A percentile compares a stretch with the other conserved stretches of the same genome.
These are phyloP conservation scores for Nebria salina DNA, from an alignment of 2,888 invertebrate genomes.

Conservation along the genomic window DNA sequence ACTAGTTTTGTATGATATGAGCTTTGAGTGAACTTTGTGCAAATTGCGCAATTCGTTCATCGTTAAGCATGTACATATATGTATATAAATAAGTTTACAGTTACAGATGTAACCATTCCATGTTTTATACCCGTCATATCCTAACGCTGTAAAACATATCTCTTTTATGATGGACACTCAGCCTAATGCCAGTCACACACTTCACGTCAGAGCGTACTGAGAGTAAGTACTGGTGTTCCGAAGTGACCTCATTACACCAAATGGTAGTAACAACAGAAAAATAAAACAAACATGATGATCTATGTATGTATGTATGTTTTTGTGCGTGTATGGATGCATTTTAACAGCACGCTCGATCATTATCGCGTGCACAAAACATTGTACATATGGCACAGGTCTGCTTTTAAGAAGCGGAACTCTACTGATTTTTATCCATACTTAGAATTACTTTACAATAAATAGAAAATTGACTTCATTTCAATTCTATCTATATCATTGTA, in stretches of 20 bases:
- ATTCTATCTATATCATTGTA: background rate
- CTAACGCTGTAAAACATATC: background rate
- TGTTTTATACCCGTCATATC: conserved; percentile 1
- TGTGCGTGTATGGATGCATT: background rate
- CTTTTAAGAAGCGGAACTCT: no score
- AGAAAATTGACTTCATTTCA: background rate
- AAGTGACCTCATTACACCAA: background rate
- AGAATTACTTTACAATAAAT: no score
- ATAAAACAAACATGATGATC: background rate
- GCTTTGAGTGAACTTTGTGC: no score
- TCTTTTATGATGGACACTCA: background rate
- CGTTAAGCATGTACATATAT: background rate
- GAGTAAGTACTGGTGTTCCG: background rate
- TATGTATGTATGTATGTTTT: no score
- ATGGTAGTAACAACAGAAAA: background rate
- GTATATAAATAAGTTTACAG: background rate
- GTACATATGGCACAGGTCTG: no score
- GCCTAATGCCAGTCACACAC: background rate
- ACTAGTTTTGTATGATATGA: no score
- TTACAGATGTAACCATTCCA: background rate
- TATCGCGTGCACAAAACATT: background rate
- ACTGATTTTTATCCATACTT: background rate
- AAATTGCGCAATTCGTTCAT: background rate
- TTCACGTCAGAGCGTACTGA: background rate
- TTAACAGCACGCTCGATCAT: background rate